These are phyloP conservation scores for Elaphurus davidianus DNA, from an alignment of 2,113 vertebrate genomes.

Conservation along the genomic window DNA sequence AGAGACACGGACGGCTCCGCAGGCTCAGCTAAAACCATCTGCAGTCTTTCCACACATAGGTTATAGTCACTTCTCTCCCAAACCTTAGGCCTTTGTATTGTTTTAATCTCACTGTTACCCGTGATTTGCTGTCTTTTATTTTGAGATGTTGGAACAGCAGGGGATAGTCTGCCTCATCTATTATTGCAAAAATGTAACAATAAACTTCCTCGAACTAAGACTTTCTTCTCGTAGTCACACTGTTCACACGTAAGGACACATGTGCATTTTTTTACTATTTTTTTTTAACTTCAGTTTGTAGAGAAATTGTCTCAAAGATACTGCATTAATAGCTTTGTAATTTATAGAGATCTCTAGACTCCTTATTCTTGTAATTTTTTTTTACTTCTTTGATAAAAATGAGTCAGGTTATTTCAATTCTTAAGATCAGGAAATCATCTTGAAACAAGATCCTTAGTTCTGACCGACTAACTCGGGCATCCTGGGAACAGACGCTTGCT, in stretches of 20 bases:
- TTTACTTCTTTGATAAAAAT: background rate
- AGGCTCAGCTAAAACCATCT: background rate
- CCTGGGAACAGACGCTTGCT: background rate
- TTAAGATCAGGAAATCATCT: background rate
- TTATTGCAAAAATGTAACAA: constrained; percentile 68
- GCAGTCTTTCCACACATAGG: constrained; percentile 25
- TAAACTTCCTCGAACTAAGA: constrained; percentile 58
- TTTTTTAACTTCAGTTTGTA: background rate
- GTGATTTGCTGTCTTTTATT: constrained; percentile 45
- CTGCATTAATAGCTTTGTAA: background rate
- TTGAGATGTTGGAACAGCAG: constrained; percentile 43
- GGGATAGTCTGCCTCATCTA: constrained; percentile 21
- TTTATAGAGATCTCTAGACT: background rate
- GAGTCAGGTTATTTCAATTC: background rate
- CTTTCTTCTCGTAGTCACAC: background rate
- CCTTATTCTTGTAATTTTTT: background rate
- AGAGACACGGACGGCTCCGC: background rate
- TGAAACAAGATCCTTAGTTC: background rate
- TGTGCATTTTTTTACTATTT: background rate
- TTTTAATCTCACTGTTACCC: constrained; percentile 54
- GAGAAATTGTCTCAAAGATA: background rate
- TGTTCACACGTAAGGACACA: background rate
- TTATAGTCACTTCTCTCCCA: background rate
- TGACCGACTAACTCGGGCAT: background rate
- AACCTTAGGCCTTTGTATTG: constrained; percentile 46